Evolutionary conservation across 2,113 vertebrate species (phyloP).

Genomic region (Myotis yumanensis): DNA sequence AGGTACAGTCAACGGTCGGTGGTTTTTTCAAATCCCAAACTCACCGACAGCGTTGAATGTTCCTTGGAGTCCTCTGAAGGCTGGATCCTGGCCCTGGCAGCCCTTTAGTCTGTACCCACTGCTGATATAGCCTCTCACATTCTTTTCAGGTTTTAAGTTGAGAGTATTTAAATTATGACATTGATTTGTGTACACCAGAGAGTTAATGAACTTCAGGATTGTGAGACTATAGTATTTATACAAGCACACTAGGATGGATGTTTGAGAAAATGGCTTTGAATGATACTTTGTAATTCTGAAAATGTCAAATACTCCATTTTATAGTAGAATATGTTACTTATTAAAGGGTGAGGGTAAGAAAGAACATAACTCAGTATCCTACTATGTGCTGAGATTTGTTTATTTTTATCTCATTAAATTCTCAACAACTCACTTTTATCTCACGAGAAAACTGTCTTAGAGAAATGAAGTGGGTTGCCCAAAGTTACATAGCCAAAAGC

Average conservation of each 20-base stretch:
- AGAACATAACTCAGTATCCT: neutral
- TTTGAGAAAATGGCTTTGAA: slow-evolving; percentile 57
- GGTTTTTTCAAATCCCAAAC: slow-evolving; percentile 95
- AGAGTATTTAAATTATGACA: slow-evolving; percentile 76
- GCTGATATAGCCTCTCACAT: slow-evolving; percentile 73
- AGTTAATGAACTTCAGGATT: slow-evolving; percentile 76
- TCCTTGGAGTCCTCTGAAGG: slow-evolving; percentile 88
- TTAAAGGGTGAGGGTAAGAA: neutral
- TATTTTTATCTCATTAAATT: slow-evolving; percentile 54
- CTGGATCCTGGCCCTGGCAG: slow-evolving; percentile 43
- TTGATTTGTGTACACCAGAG: slow-evolving; percentile 64
- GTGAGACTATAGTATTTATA: slow-evolving; percentile 47
- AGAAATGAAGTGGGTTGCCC: slow-evolving; percentile 9
- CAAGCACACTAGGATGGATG: slow-evolving; percentile 40
- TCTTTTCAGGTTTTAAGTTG: slow-evolving; percentile 77
- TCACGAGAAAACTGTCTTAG: slow-evolving; percentile 38
- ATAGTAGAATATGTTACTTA: neutral
- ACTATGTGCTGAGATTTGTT: neutral
- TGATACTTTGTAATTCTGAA: slow-evolving; percentile 37
- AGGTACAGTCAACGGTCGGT: slow-evolving; percentile 99
- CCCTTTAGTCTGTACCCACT: slow-evolving; percentile 73
- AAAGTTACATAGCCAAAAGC: slow-evolving; percentile 1
- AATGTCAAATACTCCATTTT: slow-evolving; percentile 42
- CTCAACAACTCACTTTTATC: slow-evolving; percentile 1
- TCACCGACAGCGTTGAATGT: slow-evolving; percentile 99